Base-by-base conservation (phyloP, 2,797 vertebrate species). In the Anolis apletophallus region DNA sequence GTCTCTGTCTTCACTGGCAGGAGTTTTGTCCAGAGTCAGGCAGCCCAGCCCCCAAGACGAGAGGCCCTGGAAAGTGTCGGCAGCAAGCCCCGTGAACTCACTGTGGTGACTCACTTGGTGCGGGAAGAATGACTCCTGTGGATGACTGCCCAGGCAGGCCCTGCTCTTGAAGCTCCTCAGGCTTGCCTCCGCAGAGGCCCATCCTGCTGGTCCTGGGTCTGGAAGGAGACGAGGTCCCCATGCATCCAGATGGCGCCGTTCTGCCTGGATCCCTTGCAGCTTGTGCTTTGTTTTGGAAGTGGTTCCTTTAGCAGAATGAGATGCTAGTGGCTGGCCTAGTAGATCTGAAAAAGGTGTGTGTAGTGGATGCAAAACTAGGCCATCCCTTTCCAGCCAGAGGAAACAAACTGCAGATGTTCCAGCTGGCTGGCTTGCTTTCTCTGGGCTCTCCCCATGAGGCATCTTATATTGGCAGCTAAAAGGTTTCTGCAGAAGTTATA, bases 91-190 rank as follows among this genome's bases (percentile, higher is more conserved):
- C 57, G 1, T 75, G 3, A 1, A 1, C 83, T 67, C 19, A 26
- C n/a, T 84, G 11, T 1, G 13, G 19, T 93, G 94, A 94, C 90
- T 94, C 92, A 91, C 23, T 91, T 78, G 74, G 91, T 23, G 78
- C 21, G 93, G 92, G 92, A 94, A 87, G 84, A 90, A 23, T 75
- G 91, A 68, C 81, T 91, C 89, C 85, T 55, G 32, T 4, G 79
- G 61, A 91, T 32, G 61, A 91, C 17, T 14, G 75, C 34, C 19
- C 2, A 84, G 55, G 86, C 85, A 85, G 61, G 77, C 81, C 81
- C 76, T 7, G 75, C 68, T 40, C 8, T 0, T 7, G 87, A 83
- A 90, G 0, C 46, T 46, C 46, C 46, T 32, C 54, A n/a, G 16
- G 29, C 57, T 86, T 0, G 16, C 77, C 52, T 69, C 57, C 5